Conservation (phyloP, 1,140 invertebrate species). For the Lordiphosa clarofinis region DNA sequence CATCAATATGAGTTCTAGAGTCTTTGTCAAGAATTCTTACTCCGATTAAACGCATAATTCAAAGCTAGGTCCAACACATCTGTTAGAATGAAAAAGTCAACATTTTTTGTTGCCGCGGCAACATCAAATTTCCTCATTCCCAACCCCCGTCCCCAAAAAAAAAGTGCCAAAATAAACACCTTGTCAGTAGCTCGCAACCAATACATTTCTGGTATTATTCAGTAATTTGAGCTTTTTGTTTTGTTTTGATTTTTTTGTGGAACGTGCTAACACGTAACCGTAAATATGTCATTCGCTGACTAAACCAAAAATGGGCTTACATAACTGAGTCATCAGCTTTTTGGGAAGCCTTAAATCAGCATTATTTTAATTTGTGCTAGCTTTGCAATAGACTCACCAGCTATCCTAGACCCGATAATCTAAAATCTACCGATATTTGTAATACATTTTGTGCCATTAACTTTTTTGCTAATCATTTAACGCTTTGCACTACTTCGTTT, state of each 20-base stretch:
- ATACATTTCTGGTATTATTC: constrained; percentile 23
- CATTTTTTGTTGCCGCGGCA: too few relatives aligned
- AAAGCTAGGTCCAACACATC: too few relatives aligned
- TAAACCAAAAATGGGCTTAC: constrained; percentile 4
- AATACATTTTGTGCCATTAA: constrained; percentile 66
- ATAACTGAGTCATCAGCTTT: constrained; percentile 33
- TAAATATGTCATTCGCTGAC: constrained; percentile 28
- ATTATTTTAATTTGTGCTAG: constrained; percentile 6
- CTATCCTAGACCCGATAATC: background rate
- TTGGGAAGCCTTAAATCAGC: constrained; percentile 9
- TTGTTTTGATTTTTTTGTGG: constrained; percentile 15
- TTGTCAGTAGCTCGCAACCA: background rate
- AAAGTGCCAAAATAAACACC: too few relatives aligned
- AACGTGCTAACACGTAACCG: background rate
- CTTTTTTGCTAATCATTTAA: constrained; percentile 74
- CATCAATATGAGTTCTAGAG: too few relatives aligned
- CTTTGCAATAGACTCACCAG: constrained; percentile 27
- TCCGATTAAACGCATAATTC: too few relatives aligned
- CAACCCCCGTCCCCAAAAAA: background rate
- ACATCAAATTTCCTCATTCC: background rate
- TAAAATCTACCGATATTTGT: constrained; percentile 13
- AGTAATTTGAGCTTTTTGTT: constrained; percentile 14
- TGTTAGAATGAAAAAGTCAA: too few relatives aligned
- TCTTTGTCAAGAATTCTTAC: too few relatives aligned
- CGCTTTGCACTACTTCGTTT: constrained; percentile 81